Evolutionary conservation across 1,140 invertebrate genomes (phyloP).

Genomic region (Reticulitermes speratus): DNA sequence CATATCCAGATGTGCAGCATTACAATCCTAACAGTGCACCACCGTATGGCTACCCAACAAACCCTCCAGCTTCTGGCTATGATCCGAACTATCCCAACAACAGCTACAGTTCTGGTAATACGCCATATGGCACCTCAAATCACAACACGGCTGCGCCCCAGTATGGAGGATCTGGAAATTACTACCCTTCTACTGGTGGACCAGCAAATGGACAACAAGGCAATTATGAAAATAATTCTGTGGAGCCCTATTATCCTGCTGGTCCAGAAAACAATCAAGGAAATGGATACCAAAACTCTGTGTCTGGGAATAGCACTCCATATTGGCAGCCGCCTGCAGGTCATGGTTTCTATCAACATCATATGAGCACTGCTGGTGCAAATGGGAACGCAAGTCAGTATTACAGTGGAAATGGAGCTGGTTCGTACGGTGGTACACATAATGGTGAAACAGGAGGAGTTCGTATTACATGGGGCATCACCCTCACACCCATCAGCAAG

Average conservation of each 20-base stretch:
- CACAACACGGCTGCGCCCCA: not conserved
- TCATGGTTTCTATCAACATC: slow-evolving; percentile 21
- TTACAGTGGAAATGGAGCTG: slow-evolving; percentile 33
- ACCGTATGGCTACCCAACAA: not conserved
- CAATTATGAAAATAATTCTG: not conserved
- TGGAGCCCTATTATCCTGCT: not conserved
- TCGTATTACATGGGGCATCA: slow-evolving; percentile 44
- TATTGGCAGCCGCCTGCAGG: not conserved
- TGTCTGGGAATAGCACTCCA: not conserved
- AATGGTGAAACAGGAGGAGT: slow-evolving; percentile 43
- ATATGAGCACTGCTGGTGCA: not conserved
- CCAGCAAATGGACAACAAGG: not conserved
- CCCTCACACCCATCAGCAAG: slow-evolving; percentile 36
- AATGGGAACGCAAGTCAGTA: slow-evolving; percentile 21
- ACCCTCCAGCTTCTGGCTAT: not conserved
- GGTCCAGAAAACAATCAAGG: not conserved
- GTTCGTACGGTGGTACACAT: slow-evolving; percentile 44
- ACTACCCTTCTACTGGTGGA: not conserved
- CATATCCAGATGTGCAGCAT: slow-evolving; percentile 20
- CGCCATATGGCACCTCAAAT: not conserved
- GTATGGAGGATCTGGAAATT: not conserved
- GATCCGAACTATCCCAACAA: not conserved
- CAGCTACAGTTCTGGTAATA: not conserved
- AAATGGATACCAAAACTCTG: slow-evolving; percentile 16
- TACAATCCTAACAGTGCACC: slow-evolving; percentile 3